A percentile compares a stretch with the other conserved stretches of the same genome.
Conservation (phyloP, 2,113 vertebrate genomes). For the Mionectes macconnelli region DNA sequence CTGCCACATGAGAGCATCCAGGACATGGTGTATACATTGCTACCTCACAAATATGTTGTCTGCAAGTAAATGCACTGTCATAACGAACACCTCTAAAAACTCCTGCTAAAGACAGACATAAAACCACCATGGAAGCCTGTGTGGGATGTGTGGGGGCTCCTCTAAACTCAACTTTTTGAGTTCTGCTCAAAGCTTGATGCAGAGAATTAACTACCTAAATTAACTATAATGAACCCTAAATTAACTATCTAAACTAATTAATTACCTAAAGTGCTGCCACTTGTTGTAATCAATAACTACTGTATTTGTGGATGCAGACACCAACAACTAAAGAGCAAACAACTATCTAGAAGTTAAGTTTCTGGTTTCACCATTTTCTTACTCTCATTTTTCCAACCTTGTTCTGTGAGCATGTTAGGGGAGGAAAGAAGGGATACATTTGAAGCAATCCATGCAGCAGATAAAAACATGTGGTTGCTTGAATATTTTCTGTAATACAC, state of each 20-base stretch:
- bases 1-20: no score
- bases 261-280: not conserved
- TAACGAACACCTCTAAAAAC: no score
- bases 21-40: no score
- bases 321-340: not conserved
- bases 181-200: not conserved
- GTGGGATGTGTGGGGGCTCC: not conserved
- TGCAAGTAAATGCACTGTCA: no score
- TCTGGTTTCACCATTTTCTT: not conserved
- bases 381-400: not conserved
- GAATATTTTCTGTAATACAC: not conserved
- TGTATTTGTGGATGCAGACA: not conserved
- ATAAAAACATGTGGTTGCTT: not conserved
- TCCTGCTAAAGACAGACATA: no score
- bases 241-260: no score
- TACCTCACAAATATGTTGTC: no score
- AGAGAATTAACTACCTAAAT: no score
- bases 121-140: no score
- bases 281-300: not conserved
- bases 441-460: not conserved
- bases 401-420: not conserved
- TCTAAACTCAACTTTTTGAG: not conserved
- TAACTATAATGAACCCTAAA: no score
- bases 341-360: not conserved
- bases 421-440: not conserved